Conservation (phyloP, 2,113 vertebrate species). For the Corapipo altera region DNA sequence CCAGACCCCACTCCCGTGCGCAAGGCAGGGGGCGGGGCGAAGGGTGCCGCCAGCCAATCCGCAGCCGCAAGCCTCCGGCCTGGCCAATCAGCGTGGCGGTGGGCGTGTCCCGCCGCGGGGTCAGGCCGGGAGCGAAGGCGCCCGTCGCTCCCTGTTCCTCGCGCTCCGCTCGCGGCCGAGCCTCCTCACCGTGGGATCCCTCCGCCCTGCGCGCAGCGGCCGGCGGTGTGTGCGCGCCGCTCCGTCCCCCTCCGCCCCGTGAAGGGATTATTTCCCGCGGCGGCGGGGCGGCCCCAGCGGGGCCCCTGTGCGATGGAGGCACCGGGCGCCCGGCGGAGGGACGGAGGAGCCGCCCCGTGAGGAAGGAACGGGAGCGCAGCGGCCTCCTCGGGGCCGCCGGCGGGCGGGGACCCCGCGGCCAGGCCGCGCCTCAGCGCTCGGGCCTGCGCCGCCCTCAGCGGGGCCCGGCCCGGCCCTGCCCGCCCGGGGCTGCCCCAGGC, state of each 20-base stretch:
- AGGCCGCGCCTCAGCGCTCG: slow-evolving; percentile 7
- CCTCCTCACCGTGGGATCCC: slow-evolving; percentile 66
- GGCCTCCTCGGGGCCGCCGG: slow-evolving; percentile 37
- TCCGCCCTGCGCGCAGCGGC: slow-evolving; percentile 36
- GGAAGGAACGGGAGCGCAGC: slow-evolving; percentile 37
- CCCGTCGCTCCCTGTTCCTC: neutral
- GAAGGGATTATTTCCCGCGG: slow-evolving; percentile 44
- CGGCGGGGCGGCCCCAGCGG: slow-evolving; percentile 26
- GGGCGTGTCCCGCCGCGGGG: neutral
- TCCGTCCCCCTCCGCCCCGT: slow-evolving; percentile 30
- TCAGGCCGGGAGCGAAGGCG: slow-evolving; percentile 34
- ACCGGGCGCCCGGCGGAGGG: slow-evolving; percentile 47
- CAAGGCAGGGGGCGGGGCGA: neutral
- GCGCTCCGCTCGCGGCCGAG: slow-evolving; percentile 4
- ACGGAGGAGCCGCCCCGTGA: slow-evolving; percentile 65
- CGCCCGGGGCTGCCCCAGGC: neutral
- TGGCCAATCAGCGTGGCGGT: neutral
- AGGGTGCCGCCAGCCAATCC: neutral
- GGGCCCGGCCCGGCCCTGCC: neutral
- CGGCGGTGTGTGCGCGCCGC: neutral
- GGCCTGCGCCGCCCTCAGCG: neutral
- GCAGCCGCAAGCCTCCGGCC: fast-evolving
- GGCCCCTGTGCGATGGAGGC: slow-evolving; percentile 21
- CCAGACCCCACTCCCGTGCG: neutral
- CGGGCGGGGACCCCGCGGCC: neutral